These are phyloP conservation scores for Oikopleura albicans DNA, from an alignment of 23 tunicate species.

Conservation along the genomic window DNA sequence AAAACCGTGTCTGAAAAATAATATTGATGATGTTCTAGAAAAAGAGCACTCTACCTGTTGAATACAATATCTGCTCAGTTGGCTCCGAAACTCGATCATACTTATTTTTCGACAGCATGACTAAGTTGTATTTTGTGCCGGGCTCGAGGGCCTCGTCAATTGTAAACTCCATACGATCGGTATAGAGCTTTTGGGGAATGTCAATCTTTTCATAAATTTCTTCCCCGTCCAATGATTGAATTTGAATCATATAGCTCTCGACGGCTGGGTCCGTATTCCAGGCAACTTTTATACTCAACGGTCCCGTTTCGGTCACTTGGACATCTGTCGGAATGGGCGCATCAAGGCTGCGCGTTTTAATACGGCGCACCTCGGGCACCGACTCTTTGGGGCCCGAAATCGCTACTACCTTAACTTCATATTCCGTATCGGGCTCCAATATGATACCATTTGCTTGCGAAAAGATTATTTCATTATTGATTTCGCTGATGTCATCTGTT, in stretches of 20 bases:
- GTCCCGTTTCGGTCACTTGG: neutral
- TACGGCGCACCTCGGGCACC: neutral
- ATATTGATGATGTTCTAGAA: no score
- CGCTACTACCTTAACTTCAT: neutral
- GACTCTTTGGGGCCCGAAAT: neutral
- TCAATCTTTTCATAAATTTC: neutral
- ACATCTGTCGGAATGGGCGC: neutral
- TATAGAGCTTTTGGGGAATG: neutral
- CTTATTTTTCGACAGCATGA: neutral
- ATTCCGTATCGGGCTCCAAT: neutral
- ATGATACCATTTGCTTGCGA: neutral
- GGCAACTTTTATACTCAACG: neutral
- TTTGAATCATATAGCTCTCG: neutral
- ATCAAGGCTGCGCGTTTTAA: neutral
- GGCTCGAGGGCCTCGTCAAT: neutral
- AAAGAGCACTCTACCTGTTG: no score
- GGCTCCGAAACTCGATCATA: neutral
- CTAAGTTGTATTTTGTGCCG: neutral
- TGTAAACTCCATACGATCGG: neutral
- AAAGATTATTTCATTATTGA: neutral
- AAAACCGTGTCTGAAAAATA: no score
- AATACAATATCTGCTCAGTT: neutral
- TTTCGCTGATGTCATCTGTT: neutral
- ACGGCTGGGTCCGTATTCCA: neutral
- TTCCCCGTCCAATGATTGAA: conserved; percentile 1